Conservation (phyloP, 2,113 vertebrate species). For the Oceanodroma tethys region DNA sequence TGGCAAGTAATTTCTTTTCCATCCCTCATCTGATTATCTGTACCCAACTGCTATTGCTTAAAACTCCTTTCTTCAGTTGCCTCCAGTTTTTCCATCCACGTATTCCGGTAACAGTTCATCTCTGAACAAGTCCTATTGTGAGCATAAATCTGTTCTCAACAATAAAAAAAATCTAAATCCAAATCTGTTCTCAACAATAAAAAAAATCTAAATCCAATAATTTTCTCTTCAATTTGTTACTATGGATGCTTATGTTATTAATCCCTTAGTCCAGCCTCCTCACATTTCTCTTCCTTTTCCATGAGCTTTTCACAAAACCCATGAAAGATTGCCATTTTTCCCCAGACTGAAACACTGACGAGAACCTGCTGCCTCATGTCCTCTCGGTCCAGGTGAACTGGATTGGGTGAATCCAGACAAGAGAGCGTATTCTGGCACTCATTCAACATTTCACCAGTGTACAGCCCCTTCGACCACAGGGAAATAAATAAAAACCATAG, state of each 20-base stretch:
- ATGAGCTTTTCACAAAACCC: not conserved
- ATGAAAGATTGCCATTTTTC: not conserved
- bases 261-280: not conserved
- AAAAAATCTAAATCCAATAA: not conserved
- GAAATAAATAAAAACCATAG: not conserved
- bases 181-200: not conserved
- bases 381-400: not conserved
- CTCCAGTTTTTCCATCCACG: not conserved
- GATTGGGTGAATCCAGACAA: not conserved
- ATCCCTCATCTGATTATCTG: not conserved
- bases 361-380: not conserved
- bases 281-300: not conserved
- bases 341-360: not conserved
- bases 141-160: not conserved
- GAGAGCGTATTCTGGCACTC: not conserved
- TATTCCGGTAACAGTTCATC: not conserved
- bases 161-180: not conserved
- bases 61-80: not conserved
- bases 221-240: not conserved
- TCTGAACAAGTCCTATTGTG: not conserved
- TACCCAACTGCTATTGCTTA: not conserved
- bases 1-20: not conserved
- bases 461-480: not conserved
- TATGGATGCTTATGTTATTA: not conserved
- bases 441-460: not conserved